A percentile compares a stretch with the other conserved stretches of the same genome.
Conservation (phyloP, 2,888 invertebrate genomes). For the Sericinus montela region DNA sequence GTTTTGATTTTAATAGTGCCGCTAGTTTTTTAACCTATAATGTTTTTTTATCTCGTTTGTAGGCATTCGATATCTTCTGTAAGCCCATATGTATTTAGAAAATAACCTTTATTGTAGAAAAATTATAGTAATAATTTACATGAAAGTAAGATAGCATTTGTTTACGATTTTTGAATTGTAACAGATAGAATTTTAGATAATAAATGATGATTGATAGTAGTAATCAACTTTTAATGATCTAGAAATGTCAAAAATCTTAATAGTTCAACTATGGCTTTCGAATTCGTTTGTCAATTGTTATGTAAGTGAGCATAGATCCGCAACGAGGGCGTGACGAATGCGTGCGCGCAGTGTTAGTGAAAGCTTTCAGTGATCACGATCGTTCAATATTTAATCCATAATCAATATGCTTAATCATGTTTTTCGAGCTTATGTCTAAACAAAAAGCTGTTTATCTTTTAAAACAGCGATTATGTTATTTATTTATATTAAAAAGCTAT, state of each 20-base stretch:
- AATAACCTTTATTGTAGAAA: too few species aligned
- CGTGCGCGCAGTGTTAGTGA: constrained; percentile 55
- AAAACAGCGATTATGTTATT: too few species aligned
- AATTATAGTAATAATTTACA: too few species aligned
- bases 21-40: too few species aligned
- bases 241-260: constrained; percentile 20
- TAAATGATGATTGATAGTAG: constrained; percentile 15
- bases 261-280: constrained; percentile 20
- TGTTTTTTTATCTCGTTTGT: too few species aligned
- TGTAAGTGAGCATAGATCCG: constrained; percentile 13
- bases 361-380: constrained; percentile 59
- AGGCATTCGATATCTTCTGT: too few species aligned
- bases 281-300: constrained; percentile 20
- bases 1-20: too few species aligned
- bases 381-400: constrained; percentile 39
- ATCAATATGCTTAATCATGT: constrained; percentile 29
- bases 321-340: constrained; percentile 14
- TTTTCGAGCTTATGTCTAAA: too few species aligned
- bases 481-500: too few species aligned
- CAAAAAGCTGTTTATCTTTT: too few species aligned
- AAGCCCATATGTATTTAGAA: too few species aligned
- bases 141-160: too few species aligned
- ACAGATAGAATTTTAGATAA: constrained; percentile 11
- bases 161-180: neutral
- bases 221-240: constrained; percentile 20